phyloP scores from a whole-genome alignment of 1,140 invertebrate genomes.

The Tetragonula clypearis region DNA sequence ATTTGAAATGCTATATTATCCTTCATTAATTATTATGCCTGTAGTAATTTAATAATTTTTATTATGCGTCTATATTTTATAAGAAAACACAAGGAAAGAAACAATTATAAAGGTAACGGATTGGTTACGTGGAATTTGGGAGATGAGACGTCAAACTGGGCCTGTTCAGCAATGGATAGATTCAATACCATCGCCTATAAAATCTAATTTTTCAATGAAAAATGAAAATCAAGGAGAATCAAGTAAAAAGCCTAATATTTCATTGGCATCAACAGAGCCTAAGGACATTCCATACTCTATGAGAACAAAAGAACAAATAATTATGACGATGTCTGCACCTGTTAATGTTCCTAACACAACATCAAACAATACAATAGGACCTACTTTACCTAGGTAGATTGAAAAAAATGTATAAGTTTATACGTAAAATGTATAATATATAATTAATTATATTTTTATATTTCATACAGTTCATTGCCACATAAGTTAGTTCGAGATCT shows the following conservation, averaged over 20 bases:
- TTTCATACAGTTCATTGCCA: constrained; percentile 59
- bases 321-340: constrained; percentile 76
- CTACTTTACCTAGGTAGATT: constrained; percentile 65
- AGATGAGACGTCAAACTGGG: constrained; percentile 76
- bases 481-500: constrained; percentile 81
- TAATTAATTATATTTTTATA: constrained; percentile 8
- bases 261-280: constrained; percentile 41
- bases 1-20: background rate
- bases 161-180: constrained; percentile 82
- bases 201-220: constrained; percentile 46
- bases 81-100: constrained; percentile 77
- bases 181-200: constrained; percentile 75
- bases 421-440: background rate
- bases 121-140: constrained; percentile 78
- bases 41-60: constrained; percentile 1
- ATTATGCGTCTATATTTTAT: constrained; percentile 38
- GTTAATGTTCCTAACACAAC: constrained; percentile 75
- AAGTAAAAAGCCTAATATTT: background rate
- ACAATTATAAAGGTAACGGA: constrained; percentile 75
- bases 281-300: constrained; percentile 58
- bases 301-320: constrained; percentile 61
- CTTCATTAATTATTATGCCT: background rate
- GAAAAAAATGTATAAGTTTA: background rate
- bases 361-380: constrained; percentile 66
- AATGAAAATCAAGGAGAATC: constrained; percentile 33